Base-by-base conservation (phyloP, 2,797 vertebrate genomes). In the Halcyon smyrnensis region DNA sequence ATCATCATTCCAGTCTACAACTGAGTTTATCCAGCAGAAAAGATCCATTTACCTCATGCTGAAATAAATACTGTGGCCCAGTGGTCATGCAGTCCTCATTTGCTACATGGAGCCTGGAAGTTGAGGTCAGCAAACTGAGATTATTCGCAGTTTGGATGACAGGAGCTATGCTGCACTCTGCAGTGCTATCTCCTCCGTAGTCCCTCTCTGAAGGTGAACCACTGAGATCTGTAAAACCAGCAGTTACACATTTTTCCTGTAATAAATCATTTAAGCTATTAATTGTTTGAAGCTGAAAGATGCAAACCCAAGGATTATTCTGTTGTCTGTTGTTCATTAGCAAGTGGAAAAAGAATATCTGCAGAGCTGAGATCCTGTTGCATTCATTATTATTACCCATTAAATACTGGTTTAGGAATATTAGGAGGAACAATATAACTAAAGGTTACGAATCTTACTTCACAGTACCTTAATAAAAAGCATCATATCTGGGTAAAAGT, bases 401-500 rank as follows among this genome's bases (percentile, higher is more conserved):
- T 89, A 93, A 94, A 85, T 46, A 87, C 12, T 81, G 78, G 62
- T 95, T 96, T 43, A 76, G n/a, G 45, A 36, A 50, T 82, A 95
- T 70, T 91, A 93, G 48, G 36, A 34, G 51, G 43, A 88, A 90
- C 15, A 92, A 87, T 87, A 87, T 91, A 85, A 54, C 79, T 92
- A 68, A 92, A 95, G n/a, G 59, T 87, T 93, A 83, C 68, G n/a
- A 95, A 91, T 89, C 80, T 91, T 91, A 92, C 92, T 95, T 94
- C 71, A 90, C 62, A 91, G 59, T 71, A 7, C 92, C 83, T 87
- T 90, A 81, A 90, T 73, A 83, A 85, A 89, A 92, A 88, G 12
- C 57, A 87, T 60, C 37, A 14, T 34, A 60, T 68, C 25, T 88
- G 32, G 24, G 5, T 91, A 60, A 90, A 90, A 94, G 85, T 64